Conservation (phyloP, 1,140 invertebrate species). For the Ericerus pela region DNA sequence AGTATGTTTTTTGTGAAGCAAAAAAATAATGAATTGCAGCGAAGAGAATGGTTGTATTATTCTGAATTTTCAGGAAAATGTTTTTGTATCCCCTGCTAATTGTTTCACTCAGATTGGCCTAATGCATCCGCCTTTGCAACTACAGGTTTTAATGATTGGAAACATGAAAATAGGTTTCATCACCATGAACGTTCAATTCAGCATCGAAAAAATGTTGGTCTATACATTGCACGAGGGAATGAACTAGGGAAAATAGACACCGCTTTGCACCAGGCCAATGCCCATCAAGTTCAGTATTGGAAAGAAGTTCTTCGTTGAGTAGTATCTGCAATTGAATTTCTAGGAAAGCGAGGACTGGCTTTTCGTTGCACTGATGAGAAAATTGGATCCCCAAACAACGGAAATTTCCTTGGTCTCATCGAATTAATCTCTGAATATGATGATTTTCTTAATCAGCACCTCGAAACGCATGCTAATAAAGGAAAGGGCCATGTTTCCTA, state of each 20-base stretch:
- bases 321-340: not conserved
- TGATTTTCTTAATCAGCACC: slow-evolving; percentile 28
- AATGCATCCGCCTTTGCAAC: slow-evolving; percentile 6
- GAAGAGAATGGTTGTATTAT: too few relatives aligned
- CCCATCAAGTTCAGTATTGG: not conserved
- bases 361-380: not conserved
- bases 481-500: slow-evolving; percentile 25
- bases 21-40: too few relatives aligned
- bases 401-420: slow-evolving; percentile 23
- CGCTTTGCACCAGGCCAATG: too few relatives aligned
- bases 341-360: slow-evolving; percentile 1
- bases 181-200: slow-evolving; percentile 5
- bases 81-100: too few relatives aligned
- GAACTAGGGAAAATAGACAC: too few relatives aligned
- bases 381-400: not conserved
- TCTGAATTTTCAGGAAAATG: too few relatives aligned
- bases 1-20: too few relatives aligned
- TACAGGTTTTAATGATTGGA: slow-evolving; percentile 12
- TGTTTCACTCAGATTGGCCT: too few relatives aligned
- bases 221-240: too few relatives aligned
- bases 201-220: too few relatives aligned
- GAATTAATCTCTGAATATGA: slow-evolving; percentile 29
- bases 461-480: slow-evolving; percentile 25
- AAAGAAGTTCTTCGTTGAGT: slow-evolving; percentile 9
- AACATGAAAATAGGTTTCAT: slow-evolving; percentile 6